phyloP scores from a whole-genome alignment of 1,140 invertebrate genomes.

The Lethrus apterus region DNA sequence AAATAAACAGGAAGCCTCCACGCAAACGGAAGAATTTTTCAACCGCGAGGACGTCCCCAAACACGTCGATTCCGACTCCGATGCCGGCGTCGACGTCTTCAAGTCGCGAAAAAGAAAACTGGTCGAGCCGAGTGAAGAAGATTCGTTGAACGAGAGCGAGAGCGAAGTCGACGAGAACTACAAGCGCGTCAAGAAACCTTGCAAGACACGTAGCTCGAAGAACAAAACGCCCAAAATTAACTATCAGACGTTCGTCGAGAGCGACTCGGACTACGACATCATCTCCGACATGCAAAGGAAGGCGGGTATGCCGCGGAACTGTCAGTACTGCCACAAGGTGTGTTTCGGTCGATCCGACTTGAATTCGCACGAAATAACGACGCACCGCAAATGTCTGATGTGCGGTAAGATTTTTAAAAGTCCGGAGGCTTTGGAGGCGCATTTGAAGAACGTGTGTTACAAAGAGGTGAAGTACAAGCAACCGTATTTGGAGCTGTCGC shows the following conservation, averaged over 20 bases:
- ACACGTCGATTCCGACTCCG: background rate
- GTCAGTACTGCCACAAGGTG: background rate
- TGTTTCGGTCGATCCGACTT: conserved; percentile 2
- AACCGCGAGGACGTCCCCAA: conserved; percentile 1
- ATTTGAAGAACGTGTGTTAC: conserved; percentile 5
- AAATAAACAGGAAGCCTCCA: no score
- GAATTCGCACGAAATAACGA: conserved; percentile 7
- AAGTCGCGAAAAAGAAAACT: conserved; percentile 6
- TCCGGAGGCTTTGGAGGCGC: conserved; percentile 1
- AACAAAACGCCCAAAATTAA: no score
- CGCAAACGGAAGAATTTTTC: background rate
- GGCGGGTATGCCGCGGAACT: no score
- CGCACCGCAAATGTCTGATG: background rate
- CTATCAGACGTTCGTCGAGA: background rate
- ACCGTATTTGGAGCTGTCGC: background rate
- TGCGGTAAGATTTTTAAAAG: conserved; percentile 2
- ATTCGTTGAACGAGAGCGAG: conserved; percentile 3
- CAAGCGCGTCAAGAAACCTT: background rate
- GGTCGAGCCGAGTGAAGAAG: background rate
- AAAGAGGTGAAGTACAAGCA: conserved; percentile 4
- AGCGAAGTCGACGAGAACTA: background rate
- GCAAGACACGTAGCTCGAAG: no score
- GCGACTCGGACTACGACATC: background rate
- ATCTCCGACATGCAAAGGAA: conserved; percentile 1
- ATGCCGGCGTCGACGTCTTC: background rate